Base-by-base conservation (phyloP, 2,113 vertebrate species). In the Erinaceus europaeus region DNA sequence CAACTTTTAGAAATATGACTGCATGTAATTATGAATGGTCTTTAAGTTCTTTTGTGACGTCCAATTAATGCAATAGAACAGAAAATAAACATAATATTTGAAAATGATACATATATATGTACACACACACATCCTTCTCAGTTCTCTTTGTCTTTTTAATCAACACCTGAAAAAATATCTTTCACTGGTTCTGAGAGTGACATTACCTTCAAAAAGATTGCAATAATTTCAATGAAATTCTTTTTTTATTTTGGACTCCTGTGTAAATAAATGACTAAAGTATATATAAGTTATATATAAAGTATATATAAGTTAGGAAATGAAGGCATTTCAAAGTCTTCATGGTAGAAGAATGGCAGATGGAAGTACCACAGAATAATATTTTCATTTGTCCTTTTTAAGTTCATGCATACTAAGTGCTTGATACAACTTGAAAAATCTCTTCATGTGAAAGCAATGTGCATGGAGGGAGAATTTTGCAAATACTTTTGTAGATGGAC, bases 141-240 rank as follows among this genome's bases (percentile, higher is more conserved):
- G 5, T 82, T 88, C 78, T 77, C 2, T 55, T 68, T 64, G 20
- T 88, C 78, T 77, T 2, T 55, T 68, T 64, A 17, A 84, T 40
- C 36, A 59, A 18, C 75, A 80, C n/a, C n/a, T 68, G 48, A 81
- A 84, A 87, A 88, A 80, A 40, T 25, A 85, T n/a, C 21, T 77
- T 75, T 72, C 46, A 36, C 7, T 85, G 40, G 29, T 69, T 73
- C 18, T 36, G 34, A 88, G 40, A 53, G 32, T 1, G 20, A n/a
- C 25, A 38, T 18, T 84, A 20, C 14, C 25, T 73, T 52, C 29
- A 65, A 44, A 62, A 80, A 50, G 20, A 65, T 13, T 83, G 23
- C 2, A 80, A 48, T 86, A n/a, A 55, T 84, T 53, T 90, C 57
- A 53, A 61, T 27, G 23, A 77, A 92, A 91, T n/a, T 17, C 27